Evolutionary conservation across 2,113 vertebrate species (phyloP).

Genomic region (Semicossyphus pulcher): DNA sequence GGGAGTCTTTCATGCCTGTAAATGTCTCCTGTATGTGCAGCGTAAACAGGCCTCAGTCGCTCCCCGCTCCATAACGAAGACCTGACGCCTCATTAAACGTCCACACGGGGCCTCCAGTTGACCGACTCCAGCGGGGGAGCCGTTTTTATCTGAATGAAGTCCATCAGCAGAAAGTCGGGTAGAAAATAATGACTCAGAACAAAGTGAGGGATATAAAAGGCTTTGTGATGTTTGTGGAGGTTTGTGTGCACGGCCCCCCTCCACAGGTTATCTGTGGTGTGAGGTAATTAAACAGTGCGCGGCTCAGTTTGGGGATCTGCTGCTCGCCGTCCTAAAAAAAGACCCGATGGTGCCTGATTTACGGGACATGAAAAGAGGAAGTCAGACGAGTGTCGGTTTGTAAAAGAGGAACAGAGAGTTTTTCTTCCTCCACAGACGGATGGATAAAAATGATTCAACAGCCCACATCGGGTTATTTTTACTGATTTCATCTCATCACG

Average conservation of each 20-base stretch:
- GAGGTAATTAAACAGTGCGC: background rate
- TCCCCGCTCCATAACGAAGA: conserved; percentile 23
- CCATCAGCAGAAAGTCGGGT: background rate
- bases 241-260: background rate
- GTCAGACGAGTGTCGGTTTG: conserved; percentile 47
- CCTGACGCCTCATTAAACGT: conserved; percentile 47
- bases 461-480: background rate
- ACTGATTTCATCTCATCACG: background rate
- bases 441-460: background rate
- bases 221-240: conserved; percentile 14
- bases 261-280: background rate
- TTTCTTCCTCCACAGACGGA: background rate
- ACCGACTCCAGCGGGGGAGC: background rate
- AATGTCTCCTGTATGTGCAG: background rate
- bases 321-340: conserved; percentile 5
- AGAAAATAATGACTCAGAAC: conserved; percentile 41
- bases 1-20: conserved; percentile 21
- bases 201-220: conserved; percentile 28
- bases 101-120: conserved; percentile 9
- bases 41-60: conserved; percentile 8
- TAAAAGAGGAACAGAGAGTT: conserved; percentile 64
- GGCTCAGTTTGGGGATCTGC: background rate
- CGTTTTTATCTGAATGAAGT: conserved; percentile 18
- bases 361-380: conserved; percentile 65
- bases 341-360: conserved; percentile 8